These are phyloP conservation scores for Aythya baeri DNA, from an alignment of 2,113 vertebrate genomes.

Conservation along the genomic window DNA sequence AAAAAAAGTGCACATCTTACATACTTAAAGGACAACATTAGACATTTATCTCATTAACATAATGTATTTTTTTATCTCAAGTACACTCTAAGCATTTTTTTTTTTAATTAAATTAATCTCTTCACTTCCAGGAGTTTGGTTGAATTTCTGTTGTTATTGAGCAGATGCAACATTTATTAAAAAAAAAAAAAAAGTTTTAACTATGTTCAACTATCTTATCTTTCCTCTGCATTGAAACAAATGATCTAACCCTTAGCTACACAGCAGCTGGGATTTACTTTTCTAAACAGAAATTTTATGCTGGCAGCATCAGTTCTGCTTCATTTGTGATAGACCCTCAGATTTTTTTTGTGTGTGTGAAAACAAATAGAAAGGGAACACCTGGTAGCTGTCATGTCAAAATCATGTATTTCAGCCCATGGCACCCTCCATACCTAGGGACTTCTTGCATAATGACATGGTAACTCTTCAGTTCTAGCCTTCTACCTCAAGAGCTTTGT, in stretches of 20 bases:
- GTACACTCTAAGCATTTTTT: background rate
- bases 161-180: background rate
- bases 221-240: background rate
- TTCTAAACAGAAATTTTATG: slow-evolving; percentile 44
- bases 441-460: slow-evolving; percentile 19
- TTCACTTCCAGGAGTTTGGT: background rate
- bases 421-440: slow-evolving; percentile 7
- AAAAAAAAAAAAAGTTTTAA: background rate
- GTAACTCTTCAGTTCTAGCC: background rate
- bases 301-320: slow-evolving; percentile 70
- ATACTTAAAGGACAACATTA: background rate
- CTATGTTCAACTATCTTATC: background rate
- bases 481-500: background rate
- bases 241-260: slow-evolving; percentile 25
- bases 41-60: background rate
- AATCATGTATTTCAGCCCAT: slow-evolving; percentile 28
- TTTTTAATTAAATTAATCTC: background rate
- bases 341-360: background rate
- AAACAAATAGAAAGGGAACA: slow-evolving; percentile 62
- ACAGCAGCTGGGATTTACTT: slow-evolving; percentile 66
- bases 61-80: background rate
- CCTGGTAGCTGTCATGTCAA: slow-evolving; percentile 61
- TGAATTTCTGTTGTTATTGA: background rate
- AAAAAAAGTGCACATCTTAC: background rate
- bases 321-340: slow-evolving; percentile 60